phyloP scores from a whole-genome alignment of 2,888 invertebrate genomes.

The Timandra comae region DNA sequence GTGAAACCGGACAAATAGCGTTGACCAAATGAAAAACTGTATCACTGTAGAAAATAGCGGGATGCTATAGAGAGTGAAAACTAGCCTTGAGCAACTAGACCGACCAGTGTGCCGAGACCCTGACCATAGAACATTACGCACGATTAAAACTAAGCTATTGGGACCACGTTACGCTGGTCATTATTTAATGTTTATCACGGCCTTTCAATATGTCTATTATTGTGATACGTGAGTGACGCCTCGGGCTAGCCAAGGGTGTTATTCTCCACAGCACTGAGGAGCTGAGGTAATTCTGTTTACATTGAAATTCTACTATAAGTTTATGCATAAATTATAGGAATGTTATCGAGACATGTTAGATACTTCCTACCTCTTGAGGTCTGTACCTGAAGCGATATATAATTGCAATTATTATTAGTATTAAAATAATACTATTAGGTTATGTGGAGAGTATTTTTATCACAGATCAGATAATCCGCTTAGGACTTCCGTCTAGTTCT shows the following conservation, averaged over 20 bases:
- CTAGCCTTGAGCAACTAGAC: constrained; percentile 36
- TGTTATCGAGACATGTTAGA: constrained; percentile 9
- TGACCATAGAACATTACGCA: constrained; percentile 13
- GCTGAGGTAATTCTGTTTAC: constrained; percentile 45
- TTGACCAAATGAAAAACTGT: constrained; percentile 61
- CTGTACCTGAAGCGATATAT: constrained; percentile 13
- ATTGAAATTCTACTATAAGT: constrained; percentile 34
- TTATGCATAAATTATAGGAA: constrained; percentile 16
- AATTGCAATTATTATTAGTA: constrained; percentile 12
- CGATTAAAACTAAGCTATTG: constrained; percentile 1
- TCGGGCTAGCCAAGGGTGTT: constrained; percentile 40
- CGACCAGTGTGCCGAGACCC: constrained; percentile 36
- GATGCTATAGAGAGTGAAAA: constrained; percentile 69
- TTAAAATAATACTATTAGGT: neutral
- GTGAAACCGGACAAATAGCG: constrained; percentile 51
- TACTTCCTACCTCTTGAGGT: constrained; percentile 13
- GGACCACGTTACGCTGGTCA: constrained; percentile 25
- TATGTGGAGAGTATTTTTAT: too few relatives aligned
- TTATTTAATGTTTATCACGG: constrained; percentile 37
- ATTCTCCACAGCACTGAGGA: constrained; percentile 31
- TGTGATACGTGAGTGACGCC: constrained; percentile 41
- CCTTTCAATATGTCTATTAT: constrained; percentile 52
- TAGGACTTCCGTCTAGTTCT: too few relatives aligned
- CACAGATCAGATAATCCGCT: too few relatives aligned
- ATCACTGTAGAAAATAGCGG: constrained; percentile 63